phyloP scores from a whole-genome alignment of 2,113 vertebrate genomes.

The Stegastes partitus region DNA sequence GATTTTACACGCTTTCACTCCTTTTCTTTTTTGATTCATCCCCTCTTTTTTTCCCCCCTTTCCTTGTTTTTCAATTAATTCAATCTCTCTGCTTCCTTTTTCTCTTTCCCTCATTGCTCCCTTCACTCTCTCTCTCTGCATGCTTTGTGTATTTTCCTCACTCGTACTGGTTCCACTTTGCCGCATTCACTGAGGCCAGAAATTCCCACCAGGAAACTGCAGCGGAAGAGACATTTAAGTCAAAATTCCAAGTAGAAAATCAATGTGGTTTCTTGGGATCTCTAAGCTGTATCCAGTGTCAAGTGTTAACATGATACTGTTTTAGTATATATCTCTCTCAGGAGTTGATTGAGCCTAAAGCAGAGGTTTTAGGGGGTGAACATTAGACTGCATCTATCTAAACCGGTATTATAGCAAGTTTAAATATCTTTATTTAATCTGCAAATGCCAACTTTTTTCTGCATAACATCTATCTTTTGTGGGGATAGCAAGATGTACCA shows the following conservation, averaged over 20 bases:
- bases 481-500: too few relatives aligned
- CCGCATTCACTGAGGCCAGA: background rate
- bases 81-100: constrained; percentile 18
- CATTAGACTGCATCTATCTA: background rate
- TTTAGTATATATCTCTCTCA: constrained; percentile 1
- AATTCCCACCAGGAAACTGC: background rate
- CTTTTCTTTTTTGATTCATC: constrained; percentile 12
- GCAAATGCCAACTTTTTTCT: too few relatives aligned
- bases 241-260: constrained; percentile 3
- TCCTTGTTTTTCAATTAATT: constrained; percentile 27
- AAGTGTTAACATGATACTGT: background rate
- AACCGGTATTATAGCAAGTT: too few relatives aligned
- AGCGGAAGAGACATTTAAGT: background rate
- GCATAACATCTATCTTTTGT: too few relatives aligned
- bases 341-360: background rate
- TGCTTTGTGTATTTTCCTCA: constrained; percentile 6
- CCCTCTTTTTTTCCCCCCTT: constrained; percentile 1
- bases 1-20: constrained; percentile 25
- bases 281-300: background rate
- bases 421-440: too few relatives aligned
- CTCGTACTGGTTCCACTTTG: background rate
- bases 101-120: background rate
- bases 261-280: background rate
- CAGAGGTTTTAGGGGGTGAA: background rate
- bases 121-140: background rate